phyloP scores from a whole-genome alignment of 1,140 invertebrate genomes.

The Argopecten irradians region DNA sequence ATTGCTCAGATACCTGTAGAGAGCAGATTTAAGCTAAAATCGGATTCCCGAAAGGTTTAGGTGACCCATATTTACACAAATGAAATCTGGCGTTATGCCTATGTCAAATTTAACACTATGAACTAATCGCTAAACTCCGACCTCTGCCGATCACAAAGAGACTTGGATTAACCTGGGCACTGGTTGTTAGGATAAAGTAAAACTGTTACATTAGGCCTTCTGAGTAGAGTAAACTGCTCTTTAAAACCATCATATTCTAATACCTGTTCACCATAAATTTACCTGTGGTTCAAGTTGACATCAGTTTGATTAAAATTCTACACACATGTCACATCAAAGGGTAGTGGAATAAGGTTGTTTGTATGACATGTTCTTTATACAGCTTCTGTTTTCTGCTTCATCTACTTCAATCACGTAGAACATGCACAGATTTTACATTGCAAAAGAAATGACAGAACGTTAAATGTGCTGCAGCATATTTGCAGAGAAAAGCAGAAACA shows the following conservation, averaged over 20 bases:
- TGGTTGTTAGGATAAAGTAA: constrained; percentile 1
- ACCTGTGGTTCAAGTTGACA: background rate
- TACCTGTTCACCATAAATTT: background rate
- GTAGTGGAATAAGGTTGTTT: background rate
- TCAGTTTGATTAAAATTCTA: background rate
- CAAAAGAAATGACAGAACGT: no score
- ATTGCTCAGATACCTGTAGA: background rate
- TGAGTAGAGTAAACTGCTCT: background rate
- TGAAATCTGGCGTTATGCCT: background rate
- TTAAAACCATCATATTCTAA: background rate
- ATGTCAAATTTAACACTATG: background rate
- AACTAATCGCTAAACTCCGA: background rate
- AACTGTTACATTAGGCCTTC: background rate
- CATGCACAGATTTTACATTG: background rate
- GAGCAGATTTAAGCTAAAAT: background rate
- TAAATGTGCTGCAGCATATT: no score
- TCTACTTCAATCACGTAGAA: background rate
- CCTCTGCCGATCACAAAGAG: background rate
- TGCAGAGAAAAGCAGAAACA: no score
- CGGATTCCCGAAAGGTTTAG: background rate
- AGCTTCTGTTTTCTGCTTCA: background rate
- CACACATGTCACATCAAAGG: background rate
- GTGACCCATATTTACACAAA: constrained; percentile 17
- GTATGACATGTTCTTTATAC: background rate
- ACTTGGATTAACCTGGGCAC: background rate